These are phyloP conservation scores for Esox masquinongy DNA, from an alignment of 2,797 vertebrate species.

Conservation along the genomic window DNA sequence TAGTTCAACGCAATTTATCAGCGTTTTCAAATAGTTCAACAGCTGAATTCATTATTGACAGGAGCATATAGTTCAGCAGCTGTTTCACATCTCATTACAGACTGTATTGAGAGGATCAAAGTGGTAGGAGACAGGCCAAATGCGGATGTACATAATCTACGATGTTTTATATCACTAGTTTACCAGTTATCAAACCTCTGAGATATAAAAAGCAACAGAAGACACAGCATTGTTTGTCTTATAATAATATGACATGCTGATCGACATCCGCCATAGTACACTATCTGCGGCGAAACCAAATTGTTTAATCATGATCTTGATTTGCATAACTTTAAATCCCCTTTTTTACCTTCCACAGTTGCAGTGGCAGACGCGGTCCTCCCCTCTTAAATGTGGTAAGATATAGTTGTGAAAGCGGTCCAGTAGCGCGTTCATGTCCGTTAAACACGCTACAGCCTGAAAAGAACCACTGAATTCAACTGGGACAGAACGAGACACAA, in stretches of 20 bases:
- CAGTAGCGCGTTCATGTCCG: conserved; percentile 89
- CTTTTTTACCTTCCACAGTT: conserved; percentile 85
- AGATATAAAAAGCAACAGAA: background rate
- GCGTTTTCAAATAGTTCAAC: no score
- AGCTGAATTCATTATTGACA: background rate
- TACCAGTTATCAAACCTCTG: background rate
- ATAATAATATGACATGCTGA: background rate
- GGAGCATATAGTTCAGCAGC: background rate
- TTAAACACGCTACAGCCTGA: conserved; percentile 86
- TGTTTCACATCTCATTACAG: background rate
- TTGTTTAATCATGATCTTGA: background rate
- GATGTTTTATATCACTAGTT: background rate
- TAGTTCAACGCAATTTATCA: background rate
- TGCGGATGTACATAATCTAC: background rate
- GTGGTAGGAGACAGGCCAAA: background rate
- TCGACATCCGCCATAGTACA: background rate
- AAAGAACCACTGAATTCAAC: conserved; percentile 72
- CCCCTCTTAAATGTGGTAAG: conserved; percentile 82
- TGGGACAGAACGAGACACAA: conserved; percentile 49
- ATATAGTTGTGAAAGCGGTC: conserved; percentile 91
- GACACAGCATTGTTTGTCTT: background rate
- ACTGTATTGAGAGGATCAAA: background rate
- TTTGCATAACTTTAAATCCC: background rate
- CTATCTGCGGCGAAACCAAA: background rate
- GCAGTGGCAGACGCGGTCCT: conserved; percentile 88